Evolutionary conservation across 2,797 vertebrate species (phyloP).

Genomic region (Danionella dracula): DNA sequence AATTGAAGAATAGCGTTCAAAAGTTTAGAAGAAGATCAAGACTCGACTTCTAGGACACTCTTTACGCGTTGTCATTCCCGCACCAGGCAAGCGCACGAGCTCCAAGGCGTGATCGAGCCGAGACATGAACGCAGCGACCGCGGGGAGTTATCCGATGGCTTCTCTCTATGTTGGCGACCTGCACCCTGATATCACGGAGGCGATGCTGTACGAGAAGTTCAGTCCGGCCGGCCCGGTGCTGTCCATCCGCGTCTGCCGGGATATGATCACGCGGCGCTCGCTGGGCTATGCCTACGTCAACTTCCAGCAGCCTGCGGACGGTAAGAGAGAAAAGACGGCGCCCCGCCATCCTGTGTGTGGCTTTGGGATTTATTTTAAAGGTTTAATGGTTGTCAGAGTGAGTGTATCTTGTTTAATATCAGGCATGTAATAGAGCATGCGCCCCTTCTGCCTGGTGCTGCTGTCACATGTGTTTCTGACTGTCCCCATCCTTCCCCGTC

Average conservation of each 20-base stretch:
- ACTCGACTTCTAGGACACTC: background rate
- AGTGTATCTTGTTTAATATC: constrained; percentile 1
- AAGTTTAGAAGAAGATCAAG: constrained; percentile 10
- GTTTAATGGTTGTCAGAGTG: constrained; percentile 4
- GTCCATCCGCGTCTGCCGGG: constrained; percentile 93
- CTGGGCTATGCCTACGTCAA: constrained; percentile 98
- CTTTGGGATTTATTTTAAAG: background rate
- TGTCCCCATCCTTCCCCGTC: background rate
- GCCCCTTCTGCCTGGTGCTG: background rate
- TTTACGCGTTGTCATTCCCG: constrained; percentile 20
- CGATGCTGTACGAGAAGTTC: constrained; percentile 98
- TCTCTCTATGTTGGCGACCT: constrained; percentile 96
- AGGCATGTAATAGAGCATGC: background rate
- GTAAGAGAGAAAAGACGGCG: constrained; percentile 64
- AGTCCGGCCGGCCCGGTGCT: constrained; percentile 94
- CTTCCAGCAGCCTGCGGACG: constrained; percentile 95
- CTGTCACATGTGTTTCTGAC: background rate
- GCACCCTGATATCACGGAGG: constrained; percentile 96
- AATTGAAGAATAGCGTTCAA: constrained; percentile 27
- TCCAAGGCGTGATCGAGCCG: constrained; percentile 32
- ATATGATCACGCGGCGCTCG: constrained; percentile 96
- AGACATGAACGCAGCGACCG: constrained; percentile 83
- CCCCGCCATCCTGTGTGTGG: background rate
- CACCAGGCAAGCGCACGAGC: constrained; percentile 25
- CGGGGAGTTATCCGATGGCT: constrained; percentile 95